A percentile compares a stretch with the other conserved stretches of the same genome.
Evolutionary conservation across 2,113 vertebrate genomes (phyloP).

Genomic region (Struthidea cinerea): DNA sequence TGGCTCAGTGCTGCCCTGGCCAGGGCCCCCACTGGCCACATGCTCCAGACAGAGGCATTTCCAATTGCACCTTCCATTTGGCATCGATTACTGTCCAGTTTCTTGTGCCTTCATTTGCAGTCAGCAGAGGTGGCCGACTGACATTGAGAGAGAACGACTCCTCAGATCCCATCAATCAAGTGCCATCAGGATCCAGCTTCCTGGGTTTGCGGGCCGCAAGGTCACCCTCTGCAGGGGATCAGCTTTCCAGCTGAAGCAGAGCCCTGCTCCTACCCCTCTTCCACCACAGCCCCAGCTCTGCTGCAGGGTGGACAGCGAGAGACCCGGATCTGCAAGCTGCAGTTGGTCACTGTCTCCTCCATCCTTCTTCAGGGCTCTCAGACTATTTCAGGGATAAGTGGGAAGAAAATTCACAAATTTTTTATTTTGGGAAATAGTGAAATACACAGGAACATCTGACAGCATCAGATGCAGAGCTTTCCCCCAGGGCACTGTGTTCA

Average conservation of each 20-base stretch:
- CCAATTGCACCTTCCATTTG: not conserved
- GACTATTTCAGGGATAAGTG: not conserved
- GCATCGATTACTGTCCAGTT: not conserved
- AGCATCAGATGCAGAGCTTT: not conserved
- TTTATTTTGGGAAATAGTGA: not conserved
- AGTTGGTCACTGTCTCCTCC: not conserved
- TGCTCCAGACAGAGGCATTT: not conserved
- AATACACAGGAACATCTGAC: not conserved
- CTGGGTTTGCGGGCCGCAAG: not conserved
- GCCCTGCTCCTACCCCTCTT: not conserved
- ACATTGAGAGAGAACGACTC: not conserved
- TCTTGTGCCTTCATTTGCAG: slow-evolving; percentile 10
- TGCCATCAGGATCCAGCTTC: not conserved
- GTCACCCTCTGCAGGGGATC: not conserved
- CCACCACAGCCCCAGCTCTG: not conserved
- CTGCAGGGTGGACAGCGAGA: rapidly evolving
- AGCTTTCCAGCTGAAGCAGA: not conserved
- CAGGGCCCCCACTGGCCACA: not conserved
- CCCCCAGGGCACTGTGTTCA: no score
- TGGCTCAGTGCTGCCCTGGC: not conserved
- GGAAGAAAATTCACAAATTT: not conserved
- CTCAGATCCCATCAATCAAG: slow-evolving; percentile 25
- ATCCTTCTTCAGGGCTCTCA: not conserved
- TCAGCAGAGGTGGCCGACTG: not conserved
- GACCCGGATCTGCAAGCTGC: not conserved